These are phyloP conservation scores for Stenchaetothrips biformis DNA, from an alignment of 2,888 invertebrate genomes.

Conservation along the genomic window DNA sequence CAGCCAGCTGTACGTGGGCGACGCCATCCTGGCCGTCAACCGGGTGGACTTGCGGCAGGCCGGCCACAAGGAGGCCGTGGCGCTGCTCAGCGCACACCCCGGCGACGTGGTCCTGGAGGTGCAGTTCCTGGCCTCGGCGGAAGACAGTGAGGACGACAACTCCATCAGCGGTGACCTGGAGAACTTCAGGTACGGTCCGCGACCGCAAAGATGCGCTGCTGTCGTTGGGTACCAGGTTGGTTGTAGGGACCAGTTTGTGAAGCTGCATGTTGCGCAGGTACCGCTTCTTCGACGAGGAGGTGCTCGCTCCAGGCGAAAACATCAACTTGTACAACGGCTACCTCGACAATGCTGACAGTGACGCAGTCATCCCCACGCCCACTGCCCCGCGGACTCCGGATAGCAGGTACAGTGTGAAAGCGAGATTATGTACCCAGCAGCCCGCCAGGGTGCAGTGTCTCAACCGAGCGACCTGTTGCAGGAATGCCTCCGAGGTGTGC, in stretches of 20 bases:
- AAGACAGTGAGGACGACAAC: slow-evolving; percentile 63
- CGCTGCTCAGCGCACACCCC: slow-evolving; percentile 69
- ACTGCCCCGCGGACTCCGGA: slow-evolving; percentile 61
- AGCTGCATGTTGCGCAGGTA: slow-evolving; percentile 37
- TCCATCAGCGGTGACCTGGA: slow-evolving; percentile 56
- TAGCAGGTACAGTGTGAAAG: slow-evolving; percentile 35
- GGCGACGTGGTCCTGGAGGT: slow-evolving; percentile 72
- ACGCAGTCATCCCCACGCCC: slow-evolving; percentile 54
- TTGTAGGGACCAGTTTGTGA: too few relatives aligned
- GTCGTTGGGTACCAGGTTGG: too few relatives aligned
- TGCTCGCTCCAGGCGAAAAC: slow-evolving; percentile 44
- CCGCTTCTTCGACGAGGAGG: slow-evolving; percentile 50
- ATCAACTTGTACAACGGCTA: slow-evolving; percentile 41
- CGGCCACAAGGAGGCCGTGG: slow-evolving; percentile 71
- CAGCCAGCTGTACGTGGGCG: slow-evolving; percentile 71
- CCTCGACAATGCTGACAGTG: slow-evolving; percentile 47
- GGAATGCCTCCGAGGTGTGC: slow-evolving; percentile 38
- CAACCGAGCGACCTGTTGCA: slow-evolving; percentile 31
- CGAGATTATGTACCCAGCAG: background rate
- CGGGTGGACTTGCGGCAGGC: slow-evolving; percentile 69
- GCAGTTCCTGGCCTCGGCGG: slow-evolving; percentile 61
- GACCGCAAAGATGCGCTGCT: background rate
- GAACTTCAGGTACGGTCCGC: slow-evolving; percentile 47
- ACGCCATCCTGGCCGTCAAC: slow-evolving; percentile 78
- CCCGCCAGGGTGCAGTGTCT: slow-evolving; percentile 34